Evolutionary conservation across 92 coral and sea anemone genomes (phyloP), one percentile per base, ranked within the genome.

Genomic region (Porites cylindrica): DNA sequence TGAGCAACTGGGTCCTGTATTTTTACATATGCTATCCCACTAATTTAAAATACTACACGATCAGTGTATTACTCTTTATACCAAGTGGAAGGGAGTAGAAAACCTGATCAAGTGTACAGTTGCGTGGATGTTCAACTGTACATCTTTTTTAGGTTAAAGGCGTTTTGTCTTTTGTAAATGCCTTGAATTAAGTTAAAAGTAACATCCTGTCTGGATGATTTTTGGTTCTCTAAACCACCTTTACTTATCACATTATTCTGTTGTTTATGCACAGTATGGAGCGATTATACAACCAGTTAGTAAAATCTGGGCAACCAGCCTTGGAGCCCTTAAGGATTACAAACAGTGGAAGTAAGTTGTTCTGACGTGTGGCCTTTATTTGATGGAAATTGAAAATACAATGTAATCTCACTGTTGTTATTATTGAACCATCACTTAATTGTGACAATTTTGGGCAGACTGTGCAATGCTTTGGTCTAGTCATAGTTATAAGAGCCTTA

Each of bases 251-350:
- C 19, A 20, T 29, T 32, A 3, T 82, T 67, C 8, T 4, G 6
- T 56, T 23, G 29, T 75, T 54, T 20, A 1, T 52, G 17, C 51
- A 7, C 85, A 97, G 99, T 93, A 96, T 95, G 8, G 99, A 97
- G 90, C 88, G 98, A 82, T 82, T 97, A 65, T 97, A 91, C 84
- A 94, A 90, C 66, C 99, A 97, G 85, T 81, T 97, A 54, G 95
- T 95, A 66, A 89, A 95, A 69, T 95, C 99, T 51, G 95, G 94
- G 12, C 99, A 97, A 72, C 97, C 98, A 20, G 99, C 99, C n/a
- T 78, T 97, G 73, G 98, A 97, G 67, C 99, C 99, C 2, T 83
- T 97, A 19, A 84, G 90, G 52, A 88, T 97, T 70, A 87, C 90
- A 50, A 84, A 88, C 23, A 85, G 96, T 56, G 99, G 99, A 93